These are phyloP conservation scores for Eudyptes chrysolophus DNA, from an alignment of 2,113 vertebrate genomes.

Conservation along the genomic window DNA sequence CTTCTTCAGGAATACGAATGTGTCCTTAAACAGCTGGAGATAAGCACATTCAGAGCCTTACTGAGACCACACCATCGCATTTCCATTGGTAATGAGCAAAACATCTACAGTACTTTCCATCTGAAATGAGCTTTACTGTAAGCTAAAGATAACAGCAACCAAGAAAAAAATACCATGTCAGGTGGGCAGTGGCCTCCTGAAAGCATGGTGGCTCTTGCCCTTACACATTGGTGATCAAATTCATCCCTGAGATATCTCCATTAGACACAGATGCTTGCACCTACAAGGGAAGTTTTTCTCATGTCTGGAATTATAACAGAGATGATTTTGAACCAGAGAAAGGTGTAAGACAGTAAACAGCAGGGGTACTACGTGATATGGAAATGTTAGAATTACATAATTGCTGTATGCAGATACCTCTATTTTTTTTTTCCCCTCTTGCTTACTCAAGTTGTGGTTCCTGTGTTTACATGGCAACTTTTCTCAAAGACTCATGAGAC, in stretches of 20 bases:
- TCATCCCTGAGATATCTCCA: neutral
- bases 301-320: neutral
- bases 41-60: neutral
- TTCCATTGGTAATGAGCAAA: neutral
- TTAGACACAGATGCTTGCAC: neutral
- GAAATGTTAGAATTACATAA: neutral
- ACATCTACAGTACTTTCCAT: neutral
- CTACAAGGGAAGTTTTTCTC: neutral
- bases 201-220: neutral
- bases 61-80: neutral
- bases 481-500: neutral
- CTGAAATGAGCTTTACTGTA: slow-evolving; percentile 1
- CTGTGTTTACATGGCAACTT: neutral
- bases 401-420: neutral
- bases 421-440: neutral
- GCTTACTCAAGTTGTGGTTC: neutral
- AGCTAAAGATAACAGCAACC: neutral
- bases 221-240: neutral
- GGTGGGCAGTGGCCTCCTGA: neutral
- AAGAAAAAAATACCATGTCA: neutral
- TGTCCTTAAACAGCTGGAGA: slow-evolving; percentile 16
- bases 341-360: neutral
- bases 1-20: neutral
- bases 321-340: neutral
- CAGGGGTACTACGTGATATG: neutral